Conservation (phyloP, 2,888 invertebrate genomes). For the Tiliacea aurago region DNA sequence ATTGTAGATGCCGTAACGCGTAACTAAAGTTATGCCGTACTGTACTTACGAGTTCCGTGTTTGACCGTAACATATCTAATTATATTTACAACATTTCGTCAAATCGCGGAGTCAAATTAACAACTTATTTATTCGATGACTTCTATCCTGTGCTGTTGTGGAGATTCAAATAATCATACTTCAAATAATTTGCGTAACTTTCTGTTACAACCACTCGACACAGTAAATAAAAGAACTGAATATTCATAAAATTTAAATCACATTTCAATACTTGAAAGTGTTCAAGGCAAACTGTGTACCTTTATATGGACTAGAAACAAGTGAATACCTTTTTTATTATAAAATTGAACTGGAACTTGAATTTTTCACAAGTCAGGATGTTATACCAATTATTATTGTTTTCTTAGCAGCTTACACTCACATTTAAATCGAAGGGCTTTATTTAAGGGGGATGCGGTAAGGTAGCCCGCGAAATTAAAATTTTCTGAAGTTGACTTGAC, state of each 20-base stretch:
- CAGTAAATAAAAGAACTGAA: slow-evolving; percentile 70
- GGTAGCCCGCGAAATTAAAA: no score
- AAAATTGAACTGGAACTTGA: slow-evolving; percentile 20
- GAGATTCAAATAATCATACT: slow-evolving; percentile 68
- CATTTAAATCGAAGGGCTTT: slow-evolving; percentile 5
- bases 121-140: slow-evolving; percentile 60
- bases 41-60: slow-evolving; percentile 69
- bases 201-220: slow-evolving; percentile 65
- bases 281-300: slow-evolving; percentile 61
- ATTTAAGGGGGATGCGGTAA: slow-evolving; percentile 1
- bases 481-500: no score
- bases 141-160: slow-evolving; percentile 52
- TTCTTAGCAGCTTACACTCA: slow-evolving; percentile 1
- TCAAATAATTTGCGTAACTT: slow-evolving; percentile 63
- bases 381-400: slow-evolving; percentile 1
- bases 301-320: slow-evolving; percentile 63
- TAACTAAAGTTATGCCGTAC: slow-evolving; percentile 74
- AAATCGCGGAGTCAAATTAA: slow-evolving; percentile 67
- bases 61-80: slow-evolving; percentile 67
- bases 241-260: slow-evolving; percentile 79
- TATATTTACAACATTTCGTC: slow-evolving; percentile 71
- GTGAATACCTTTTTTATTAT: slow-evolving; percentile 63
- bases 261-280: slow-evolving; percentile 78
- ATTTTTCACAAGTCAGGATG: background rate
- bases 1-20: slow-evolving; percentile 81